Evolutionary conservation across 2,888 invertebrate genomes (phyloP).

Genomic region (Sipha maydis): DNA sequence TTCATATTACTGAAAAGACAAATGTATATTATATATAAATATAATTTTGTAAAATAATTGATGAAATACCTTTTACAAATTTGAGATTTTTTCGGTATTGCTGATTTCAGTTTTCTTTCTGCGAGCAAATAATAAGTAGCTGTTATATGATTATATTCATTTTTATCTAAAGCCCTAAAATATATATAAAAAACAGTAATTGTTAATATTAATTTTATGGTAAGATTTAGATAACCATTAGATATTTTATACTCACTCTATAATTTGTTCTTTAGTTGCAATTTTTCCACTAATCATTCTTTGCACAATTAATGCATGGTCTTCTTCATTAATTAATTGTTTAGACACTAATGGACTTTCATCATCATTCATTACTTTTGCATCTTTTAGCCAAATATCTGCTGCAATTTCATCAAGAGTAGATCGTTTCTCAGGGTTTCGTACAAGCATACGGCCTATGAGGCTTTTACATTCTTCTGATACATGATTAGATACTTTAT

Average conservation of each 20-base stretch:
- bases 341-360: constrained; percentile 85
- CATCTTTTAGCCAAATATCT: constrained; percentile 83
- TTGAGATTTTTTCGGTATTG: constrained; percentile 66
- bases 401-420: constrained; percentile 86
- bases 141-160: constrained; percentile 97
- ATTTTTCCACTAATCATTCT: constrained; percentile 97
- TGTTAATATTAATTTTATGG: not conserved
- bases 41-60: not conserved
- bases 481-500: constrained; percentile 88
- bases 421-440: constrained; percentile 92
- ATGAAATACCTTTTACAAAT: constrained; percentile 36
- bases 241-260: constrained; percentile 74
- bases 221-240: not conserved
- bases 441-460: constrained; percentile 91
- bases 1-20: constrained; percentile 3
- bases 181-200: constrained; percentile 4
- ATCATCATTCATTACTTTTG: constrained; percentile 72
- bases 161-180: constrained; percentile 86
- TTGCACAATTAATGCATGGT: constrained; percentile 89
- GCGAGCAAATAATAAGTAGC: constrained; percentile 97
- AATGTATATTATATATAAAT: not conserved
- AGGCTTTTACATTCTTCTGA: constrained; percentile 86
- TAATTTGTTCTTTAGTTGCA: constrained; percentile 91
- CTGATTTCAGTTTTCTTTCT: constrained; percentile 86
- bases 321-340: constrained; percentile 90